These are phyloP conservation scores for Rhinatrema bivittatum DNA, from an alignment of 2,797 vertebrate genomes.

Conservation along the genomic window DNA sequence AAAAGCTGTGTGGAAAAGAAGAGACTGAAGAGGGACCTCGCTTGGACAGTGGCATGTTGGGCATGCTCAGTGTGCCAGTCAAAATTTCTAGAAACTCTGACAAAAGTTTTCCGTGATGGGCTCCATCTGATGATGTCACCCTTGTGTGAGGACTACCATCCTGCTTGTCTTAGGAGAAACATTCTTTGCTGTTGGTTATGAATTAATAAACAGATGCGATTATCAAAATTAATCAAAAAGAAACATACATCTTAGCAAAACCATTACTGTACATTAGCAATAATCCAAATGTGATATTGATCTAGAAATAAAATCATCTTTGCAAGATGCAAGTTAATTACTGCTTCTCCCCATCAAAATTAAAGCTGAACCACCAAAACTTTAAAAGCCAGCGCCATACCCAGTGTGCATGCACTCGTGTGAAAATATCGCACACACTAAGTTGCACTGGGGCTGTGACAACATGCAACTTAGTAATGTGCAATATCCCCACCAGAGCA, in stretches of 20 bases:
- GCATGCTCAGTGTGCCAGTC: too few species aligned
- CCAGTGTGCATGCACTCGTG: slow-evolving; percentile 73
- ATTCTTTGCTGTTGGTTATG: background rate
- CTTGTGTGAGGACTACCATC: too few species aligned
- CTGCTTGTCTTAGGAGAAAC: too few species aligned
- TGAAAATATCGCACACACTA: slow-evolving; percentile 78
- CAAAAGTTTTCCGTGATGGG: too few species aligned
- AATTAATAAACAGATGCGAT: slow-evolving; percentile 39
- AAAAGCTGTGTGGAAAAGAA: too few species aligned
- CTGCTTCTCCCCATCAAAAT: slow-evolving; percentile 15
- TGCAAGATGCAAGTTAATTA: accelerated
- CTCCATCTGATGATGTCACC: too few species aligned
- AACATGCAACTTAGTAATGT: slow-evolving; percentile 80
- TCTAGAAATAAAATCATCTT: slow-evolving; percentile 2
- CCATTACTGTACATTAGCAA: slow-evolving; percentile 13
- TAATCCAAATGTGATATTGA: slow-evolving; percentile 3
- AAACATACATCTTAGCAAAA: slow-evolving; percentile 30
- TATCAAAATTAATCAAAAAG: slow-evolving; percentile 26
- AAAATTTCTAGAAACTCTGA: too few species aligned
- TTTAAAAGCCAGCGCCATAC: slow-evolving; percentile 61
- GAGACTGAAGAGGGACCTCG: too few species aligned
- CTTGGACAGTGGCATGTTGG: too few species aligned
- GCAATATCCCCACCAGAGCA: slow-evolving; percentile 76
- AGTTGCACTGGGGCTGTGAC: slow-evolving; percentile 70
- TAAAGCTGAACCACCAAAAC: slow-evolving; percentile 41